A percentile compares a stretch with the other conserved stretches of the same genome.
Conservation (phyloP, 2,888 invertebrate species). For the Yponomeuta cagnagella region DNA sequence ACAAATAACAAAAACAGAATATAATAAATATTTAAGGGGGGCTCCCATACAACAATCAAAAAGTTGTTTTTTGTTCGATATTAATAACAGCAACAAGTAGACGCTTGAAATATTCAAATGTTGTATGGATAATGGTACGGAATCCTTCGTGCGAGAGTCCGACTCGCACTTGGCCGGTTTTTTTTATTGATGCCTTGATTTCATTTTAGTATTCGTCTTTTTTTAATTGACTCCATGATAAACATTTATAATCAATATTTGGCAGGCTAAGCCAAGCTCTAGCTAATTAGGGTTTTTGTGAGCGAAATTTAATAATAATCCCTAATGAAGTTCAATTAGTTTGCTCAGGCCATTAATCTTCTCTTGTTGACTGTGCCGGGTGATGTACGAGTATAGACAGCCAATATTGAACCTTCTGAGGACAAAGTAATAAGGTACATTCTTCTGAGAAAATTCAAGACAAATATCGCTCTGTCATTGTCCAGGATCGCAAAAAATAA, state of each 20-base stretch:
- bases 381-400: conserved; percentile 39
- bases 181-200: too few species aligned
- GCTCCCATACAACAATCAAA: too few species aligned
- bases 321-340: conserved; percentile 52
- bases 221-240: neutral
- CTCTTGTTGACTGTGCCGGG: conserved; percentile 29
- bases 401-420: conserved; percentile 32
- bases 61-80: too few species aligned
- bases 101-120: too few species aligned
- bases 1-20: too few species aligned
- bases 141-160: too few species aligned
- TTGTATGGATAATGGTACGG: too few species aligned
- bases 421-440: neutral
- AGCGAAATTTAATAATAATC: conserved; percentile 25
- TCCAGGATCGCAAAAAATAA: neutral
- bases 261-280: neutral
- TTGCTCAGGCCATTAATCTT: conserved; percentile 47
- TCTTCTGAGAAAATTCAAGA: neutral
- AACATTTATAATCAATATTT: neutral
- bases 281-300: conserved; percentile 7
- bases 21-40: too few species aligned
- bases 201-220: neutral
- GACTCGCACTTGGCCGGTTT: too few species aligned
- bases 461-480: neutral
- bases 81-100: too few species aligned